phyloP scores from a whole-genome alignment of 2,113 vertebrate species.

The Melanostigma gelatinosum region DNA sequence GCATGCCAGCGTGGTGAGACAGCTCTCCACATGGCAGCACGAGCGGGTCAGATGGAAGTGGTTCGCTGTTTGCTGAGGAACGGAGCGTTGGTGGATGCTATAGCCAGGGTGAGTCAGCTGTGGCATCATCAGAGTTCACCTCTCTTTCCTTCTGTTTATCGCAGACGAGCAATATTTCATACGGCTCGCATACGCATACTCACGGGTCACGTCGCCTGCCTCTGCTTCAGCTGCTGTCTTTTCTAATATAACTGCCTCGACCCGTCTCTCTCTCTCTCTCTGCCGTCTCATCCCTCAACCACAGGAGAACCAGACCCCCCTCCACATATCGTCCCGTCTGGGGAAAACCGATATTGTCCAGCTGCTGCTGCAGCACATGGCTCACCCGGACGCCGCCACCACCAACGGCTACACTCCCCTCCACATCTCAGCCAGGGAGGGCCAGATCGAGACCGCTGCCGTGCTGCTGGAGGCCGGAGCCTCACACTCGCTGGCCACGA shows the following conservation, averaged over 20 bases:
- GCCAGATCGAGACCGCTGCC: constrained; percentile 93
- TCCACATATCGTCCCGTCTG: constrained; percentile 96
- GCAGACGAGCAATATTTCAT: constrained; percentile 16
- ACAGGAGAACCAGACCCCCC: constrained; percentile 98
- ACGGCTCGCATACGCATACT: background rate
- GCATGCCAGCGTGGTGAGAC: constrained; percentile 91
- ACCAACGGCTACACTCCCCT: constrained; percentile 95
- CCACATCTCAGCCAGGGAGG: constrained; percentile 96
- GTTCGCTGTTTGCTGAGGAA: constrained; percentile 97
- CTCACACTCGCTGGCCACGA: constrained; percentile 93
- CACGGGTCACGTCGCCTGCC: background rate
- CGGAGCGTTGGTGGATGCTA: constrained; percentile 93
- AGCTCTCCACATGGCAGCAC: constrained; percentile 96
- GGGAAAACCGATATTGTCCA: constrained; percentile 99
- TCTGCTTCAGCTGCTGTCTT: constrained; percentile 5
- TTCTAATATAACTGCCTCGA: constrained; percentile 2
- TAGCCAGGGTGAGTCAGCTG: constrained; percentile 89
- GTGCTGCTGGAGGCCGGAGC: constrained; percentile 95
- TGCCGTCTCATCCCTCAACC: constrained; percentile 44
- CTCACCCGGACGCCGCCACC: constrained; percentile 95
- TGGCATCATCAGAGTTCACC: constrained; percentile 41
- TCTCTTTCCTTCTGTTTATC: constrained; percentile 74
- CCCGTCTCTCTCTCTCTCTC: background rate
- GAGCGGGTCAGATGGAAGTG: constrained; percentile 97
- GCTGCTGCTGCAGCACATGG: constrained; percentile 96